Evolutionary conservation across 2,113 vertebrate species (phyloP).

Genomic region (Ranitomeya imitator): DNA sequence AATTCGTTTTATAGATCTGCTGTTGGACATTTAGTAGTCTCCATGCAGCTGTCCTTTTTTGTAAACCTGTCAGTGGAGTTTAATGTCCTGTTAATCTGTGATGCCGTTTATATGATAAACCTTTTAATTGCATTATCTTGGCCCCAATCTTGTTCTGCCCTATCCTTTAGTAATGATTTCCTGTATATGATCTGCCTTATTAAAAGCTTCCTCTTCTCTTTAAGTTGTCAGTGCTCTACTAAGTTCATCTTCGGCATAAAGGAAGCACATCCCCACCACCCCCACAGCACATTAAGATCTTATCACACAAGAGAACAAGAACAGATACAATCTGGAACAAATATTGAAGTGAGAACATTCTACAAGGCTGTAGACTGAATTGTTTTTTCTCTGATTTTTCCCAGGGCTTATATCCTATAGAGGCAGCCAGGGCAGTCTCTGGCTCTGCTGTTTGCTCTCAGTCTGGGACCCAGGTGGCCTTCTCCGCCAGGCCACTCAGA

Average conservation of each 20-base stretch:
- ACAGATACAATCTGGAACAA: neutral
- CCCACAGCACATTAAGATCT: slow-evolving; percentile 14
- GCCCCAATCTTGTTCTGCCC: slow-evolving; percentile 10
- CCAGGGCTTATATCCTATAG: neutral
- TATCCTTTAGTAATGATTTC: slow-evolving; percentile 31
- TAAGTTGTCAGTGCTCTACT: slow-evolving; percentile 28
- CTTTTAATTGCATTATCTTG: neutral
- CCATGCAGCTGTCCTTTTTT: neutral
- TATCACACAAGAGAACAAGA: slow-evolving; percentile 27
- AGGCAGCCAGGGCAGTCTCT: too few species aligned
- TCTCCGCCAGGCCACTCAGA: too few species aligned
- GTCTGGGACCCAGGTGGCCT: too few species aligned
- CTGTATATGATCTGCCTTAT: slow-evolving; percentile 27
- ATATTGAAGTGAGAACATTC: neutral
- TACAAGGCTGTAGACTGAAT: neutral
- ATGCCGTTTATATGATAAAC: neutral
- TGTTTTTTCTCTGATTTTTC: neutral
- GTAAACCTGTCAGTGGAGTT: neutral
- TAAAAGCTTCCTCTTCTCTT: slow-evolving; percentile 37
- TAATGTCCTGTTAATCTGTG: slow-evolving; percentile 32
- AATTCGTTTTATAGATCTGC: neutral
- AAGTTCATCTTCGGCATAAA: neutral
- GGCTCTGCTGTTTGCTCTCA: too few species aligned
- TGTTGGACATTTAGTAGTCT: neutral
- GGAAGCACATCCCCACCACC: neutral